Percentiles rank a stretch among this genome's conserved stretches.
These are phyloP conservation scores for Numida meleagris DNA, from an alignment of 2,113 vertebrate genomes.

Conservation along the genomic window DNA sequence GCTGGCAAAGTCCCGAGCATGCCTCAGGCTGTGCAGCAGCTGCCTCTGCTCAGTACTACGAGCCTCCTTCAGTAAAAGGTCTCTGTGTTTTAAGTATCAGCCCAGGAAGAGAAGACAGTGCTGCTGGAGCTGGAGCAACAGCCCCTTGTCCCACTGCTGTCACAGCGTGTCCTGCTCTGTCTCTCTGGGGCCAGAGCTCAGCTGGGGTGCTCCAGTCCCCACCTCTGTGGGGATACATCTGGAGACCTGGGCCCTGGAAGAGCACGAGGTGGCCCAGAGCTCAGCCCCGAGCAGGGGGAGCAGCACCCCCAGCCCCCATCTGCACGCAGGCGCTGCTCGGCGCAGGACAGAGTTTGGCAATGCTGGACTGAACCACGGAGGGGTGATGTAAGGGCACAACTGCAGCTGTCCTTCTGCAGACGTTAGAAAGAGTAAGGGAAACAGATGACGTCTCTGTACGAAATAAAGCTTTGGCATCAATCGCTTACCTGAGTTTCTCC, in stretches of 20 bases:
- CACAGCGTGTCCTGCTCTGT: rapidly evolving
- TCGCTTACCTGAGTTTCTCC: slow-evolving; percentile 92
- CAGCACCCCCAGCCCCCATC: rapidly evolving
- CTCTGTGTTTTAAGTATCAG: not conserved
- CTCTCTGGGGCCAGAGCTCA: not conserved
- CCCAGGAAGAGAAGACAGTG: not conserved
- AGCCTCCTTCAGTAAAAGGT: not conserved
- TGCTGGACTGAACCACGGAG: rapidly evolving
- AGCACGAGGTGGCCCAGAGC: not conserved
- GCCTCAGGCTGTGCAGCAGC: not conserved
- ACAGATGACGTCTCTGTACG: rapidly evolving
- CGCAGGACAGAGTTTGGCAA: not conserved
- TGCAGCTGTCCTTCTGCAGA: not conserved
- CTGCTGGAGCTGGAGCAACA: not conserved
- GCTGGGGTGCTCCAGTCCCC: not conserved
- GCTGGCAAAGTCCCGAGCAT: not conserved
- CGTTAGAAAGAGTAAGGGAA: rapidly evolving
- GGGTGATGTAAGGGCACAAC: slow-evolving; percentile 15
- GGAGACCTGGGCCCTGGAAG: not conserved
- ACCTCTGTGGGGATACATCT: not conserved
- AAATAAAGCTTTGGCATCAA: rapidly evolving
- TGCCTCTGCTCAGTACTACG: not conserved
- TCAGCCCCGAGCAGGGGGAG: rapidly evolving
- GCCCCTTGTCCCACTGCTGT: not conserved
- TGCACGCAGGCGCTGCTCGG: not conserved